Conservation (phyloP, 2,113 vertebrate genomes). For the Centropristis striata region DNA sequence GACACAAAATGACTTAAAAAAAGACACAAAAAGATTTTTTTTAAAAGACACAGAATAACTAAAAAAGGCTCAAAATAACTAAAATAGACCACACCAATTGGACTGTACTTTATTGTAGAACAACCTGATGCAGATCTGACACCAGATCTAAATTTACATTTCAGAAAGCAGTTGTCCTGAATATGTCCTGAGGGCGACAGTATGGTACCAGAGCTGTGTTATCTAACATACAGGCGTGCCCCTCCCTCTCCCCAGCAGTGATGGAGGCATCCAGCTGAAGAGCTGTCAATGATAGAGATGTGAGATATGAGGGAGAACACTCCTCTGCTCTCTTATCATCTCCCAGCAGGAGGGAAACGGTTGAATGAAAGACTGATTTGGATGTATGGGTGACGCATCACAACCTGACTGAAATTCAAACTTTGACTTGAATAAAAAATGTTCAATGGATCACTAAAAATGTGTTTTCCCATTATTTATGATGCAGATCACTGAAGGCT, state of each 20-base stretch:
- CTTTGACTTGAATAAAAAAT: not conserved
- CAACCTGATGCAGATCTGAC: not conserved
- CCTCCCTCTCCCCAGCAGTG: constrained; percentile 51
- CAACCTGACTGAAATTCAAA: constrained; percentile 1
- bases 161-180: not conserved
- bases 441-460: not conserved
- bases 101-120: not conserved
- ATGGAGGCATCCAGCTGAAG: constrained; percentile 21
- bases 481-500: not conserved
- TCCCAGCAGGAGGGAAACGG: constrained; percentile 72
- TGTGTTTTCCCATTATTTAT: not conserved
- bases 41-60: too few species aligned
- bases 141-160: not conserved
- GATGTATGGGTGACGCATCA: constrained; percentile 10
- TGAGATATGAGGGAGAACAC: constrained; percentile 52
- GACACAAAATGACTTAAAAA: too few species aligned
- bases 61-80: too few species aligned
- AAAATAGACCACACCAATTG: not conserved
- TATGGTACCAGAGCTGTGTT: constrained; percentile 26
- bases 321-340: constrained; percentile 69
- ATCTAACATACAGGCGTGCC: constrained; percentile 41
- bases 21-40: too few species aligned
- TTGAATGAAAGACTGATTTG: constrained; percentile 36
- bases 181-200: not conserved
- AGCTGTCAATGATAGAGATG: constrained; percentile 29